Percentiles rank a stretch among this genome's conserved stretches.
Conservation (phyloP, 2,888 invertebrate species). For the Sarcophaga carnaria region DNA sequence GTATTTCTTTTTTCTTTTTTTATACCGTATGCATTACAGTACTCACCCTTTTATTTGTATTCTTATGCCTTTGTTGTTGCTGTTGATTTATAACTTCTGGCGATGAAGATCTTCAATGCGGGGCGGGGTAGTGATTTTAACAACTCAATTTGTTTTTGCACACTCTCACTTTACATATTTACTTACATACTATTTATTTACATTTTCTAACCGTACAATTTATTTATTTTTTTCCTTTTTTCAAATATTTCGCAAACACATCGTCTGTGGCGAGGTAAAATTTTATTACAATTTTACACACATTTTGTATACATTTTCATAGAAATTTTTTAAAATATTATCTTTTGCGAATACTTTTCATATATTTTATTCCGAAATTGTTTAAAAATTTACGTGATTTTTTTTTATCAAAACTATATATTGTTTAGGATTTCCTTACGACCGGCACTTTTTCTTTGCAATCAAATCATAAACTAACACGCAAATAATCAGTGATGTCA, state of each 20-base stretch:
- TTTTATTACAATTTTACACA: constrained; percentile 61
- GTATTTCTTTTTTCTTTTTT: not conserved
- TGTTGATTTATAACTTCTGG: not conserved
- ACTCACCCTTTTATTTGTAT: constrained; percentile 42
- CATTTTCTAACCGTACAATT: constrained; percentile 46
- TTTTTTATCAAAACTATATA: constrained; percentile 65
- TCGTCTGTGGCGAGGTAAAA: constrained; percentile 45
- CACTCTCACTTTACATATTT: constrained; percentile 42
- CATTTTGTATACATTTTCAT: constrained; percentile 64
- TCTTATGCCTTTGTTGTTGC: not conserved
- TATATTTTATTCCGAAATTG: constrained; percentile 56
- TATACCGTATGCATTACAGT: constrained; percentile 28
- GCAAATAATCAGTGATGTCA: constrained; percentile 30
- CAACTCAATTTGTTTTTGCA: constrained; percentile 63
- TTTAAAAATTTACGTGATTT: constrained; percentile 71
- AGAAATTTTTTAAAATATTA: constrained; percentile 51
- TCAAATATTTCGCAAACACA: constrained; percentile 66
- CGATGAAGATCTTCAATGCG: constrained; percentile 39
- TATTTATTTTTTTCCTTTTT: constrained; percentile 33
- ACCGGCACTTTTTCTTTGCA: constrained; percentile 74
- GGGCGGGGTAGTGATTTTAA: constrained; percentile 50
- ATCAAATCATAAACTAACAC: constrained; percentile 71
- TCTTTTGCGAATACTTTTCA: constrained; percentile 42
- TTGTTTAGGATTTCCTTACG: constrained; percentile 72
- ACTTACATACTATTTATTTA: constrained; percentile 36